Evolutionary conservation across 2,113 vertebrate species (phyloP), one percentile per base, ranked within the genome.

Genomic region (Rhodinocichla rosea): DNA sequence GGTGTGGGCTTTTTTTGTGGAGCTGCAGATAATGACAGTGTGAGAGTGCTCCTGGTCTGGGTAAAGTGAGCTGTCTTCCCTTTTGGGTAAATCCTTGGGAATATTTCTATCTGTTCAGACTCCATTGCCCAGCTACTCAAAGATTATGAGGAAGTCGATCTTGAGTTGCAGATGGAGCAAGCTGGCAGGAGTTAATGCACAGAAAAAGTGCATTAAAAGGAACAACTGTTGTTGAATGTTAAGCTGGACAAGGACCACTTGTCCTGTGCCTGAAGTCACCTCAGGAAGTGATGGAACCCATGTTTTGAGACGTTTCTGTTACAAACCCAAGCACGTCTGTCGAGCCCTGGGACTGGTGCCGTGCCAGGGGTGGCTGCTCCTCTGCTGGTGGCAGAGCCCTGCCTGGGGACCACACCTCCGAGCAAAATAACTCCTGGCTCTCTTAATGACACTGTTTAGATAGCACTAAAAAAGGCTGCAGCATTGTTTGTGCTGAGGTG

Each of bases 41-140:
- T 33, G 39, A 81, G 67, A 35, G 9, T 49, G 35, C 56, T 77
- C 18, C 35, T 44, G 56, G 57, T 67, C 52, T 47, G 24, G 42
- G 39, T 45, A 57, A 12, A 73, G 44, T 15, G 28, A 45, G 8
- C 32, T 63, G 6, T 81, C 50, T 49, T 42, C 27, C 44, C 40
- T 37, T 67, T 79, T 28, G 39, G 55, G 18, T 44, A 87, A 30
- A 60, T 73, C 33, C 45, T 69, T 2, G 0, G 35, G 22, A 47
- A 22, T 77, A 37, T 52, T 83, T 67, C 35, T 4, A 0, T 33
- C 39, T 10, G 1, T 33, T 63, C 0, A 1, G 37, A 50, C 23
- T 2, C 0, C 1, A 1, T 23, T 71, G 15, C 35, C 52, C 69
- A 52, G 57, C 27, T 75, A 50, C 39, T 83, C 39, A 63, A 39